Evolutionary conservation across 2,888 invertebrate species (phyloP).

Genomic region (Spialia ferax): DNA sequence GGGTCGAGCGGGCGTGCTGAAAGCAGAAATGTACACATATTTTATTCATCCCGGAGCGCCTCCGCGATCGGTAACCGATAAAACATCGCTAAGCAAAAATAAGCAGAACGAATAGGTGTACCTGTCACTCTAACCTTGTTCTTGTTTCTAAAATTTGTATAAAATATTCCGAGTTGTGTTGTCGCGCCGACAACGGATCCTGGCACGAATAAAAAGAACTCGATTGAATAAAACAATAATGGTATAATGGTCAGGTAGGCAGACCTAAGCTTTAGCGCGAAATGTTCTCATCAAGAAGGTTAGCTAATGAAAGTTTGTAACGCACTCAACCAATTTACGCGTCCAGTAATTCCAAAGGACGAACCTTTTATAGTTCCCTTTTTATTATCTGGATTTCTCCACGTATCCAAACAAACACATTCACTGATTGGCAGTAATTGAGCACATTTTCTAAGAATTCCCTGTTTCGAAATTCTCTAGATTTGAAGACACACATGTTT

Average conservation of each 20-base stretch:
- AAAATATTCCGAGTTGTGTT: constrained; percentile 80
- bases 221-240: constrained; percentile 36
- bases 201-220: constrained; percentile 48
- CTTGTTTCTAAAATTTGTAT: constrained; percentile 86
- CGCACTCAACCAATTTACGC: constrained; percentile 1
- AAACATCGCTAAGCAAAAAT: constrained; percentile 80
- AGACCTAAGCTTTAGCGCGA: constrained; percentile 9
- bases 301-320: constrained; percentile 9
- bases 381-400: constrained; percentile 17
- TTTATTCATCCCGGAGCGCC: constrained; percentile 80
- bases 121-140: constrained; percentile 83
- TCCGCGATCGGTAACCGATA: constrained; percentile 78
- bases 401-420: constrained; percentile 44
- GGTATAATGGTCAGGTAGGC: constrained; percentile 35
- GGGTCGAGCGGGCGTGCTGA: constrained; percentile 68
- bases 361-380: constrained; percentile 12
- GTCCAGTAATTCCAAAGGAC: not conserved
- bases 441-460: constrained; percentile 56
- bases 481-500: constrained; percentile 67
- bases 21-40: constrained; percentile 73
- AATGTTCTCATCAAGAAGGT: constrained; percentile 6
- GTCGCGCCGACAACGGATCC: constrained; percentile 71
- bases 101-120: constrained; percentile 82
- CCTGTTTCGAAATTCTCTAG: constrained; percentile 63
- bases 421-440: constrained; percentile 51